These are phyloP conservation scores for Apogon hyalosoma DNA, from an alignment of 2,797 vertebrate genomes.

Conservation along the genomic window DNA sequence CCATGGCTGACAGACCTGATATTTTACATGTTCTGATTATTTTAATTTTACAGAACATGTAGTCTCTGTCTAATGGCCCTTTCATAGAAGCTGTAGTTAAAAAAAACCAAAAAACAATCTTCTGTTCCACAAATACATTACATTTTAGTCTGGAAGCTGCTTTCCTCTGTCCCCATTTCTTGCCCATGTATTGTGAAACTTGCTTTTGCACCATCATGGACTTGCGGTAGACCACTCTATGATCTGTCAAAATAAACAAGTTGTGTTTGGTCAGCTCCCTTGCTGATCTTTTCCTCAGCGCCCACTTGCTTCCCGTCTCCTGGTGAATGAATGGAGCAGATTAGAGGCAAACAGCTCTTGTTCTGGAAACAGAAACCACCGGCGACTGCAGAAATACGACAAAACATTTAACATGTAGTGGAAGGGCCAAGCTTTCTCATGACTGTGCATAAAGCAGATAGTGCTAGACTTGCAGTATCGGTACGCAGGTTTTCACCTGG, in stretches of 20 bases:
- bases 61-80: not conserved
- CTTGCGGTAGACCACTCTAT: conserved; percentile 65
- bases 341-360: conserved; percentile 58
- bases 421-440: conserved; percentile 38
- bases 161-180: conserved; percentile 20
- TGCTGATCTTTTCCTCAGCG: conserved; percentile 43
- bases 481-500: conserved; percentile 1
- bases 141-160: conserved; percentile 36
- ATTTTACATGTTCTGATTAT: not conserved
- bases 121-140: conserved; percentile 22
- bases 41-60: conserved; percentile 1
- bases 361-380: conserved; percentile 53
- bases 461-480: conserved; percentile 20
- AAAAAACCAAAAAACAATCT: not conserved
- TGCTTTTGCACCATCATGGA: conserved; percentile 44
- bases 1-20: not conserved
- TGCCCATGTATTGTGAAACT: conserved; percentile 44
- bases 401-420: conserved; percentile 29
- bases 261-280: conserved; percentile 69
- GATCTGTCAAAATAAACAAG: conserved; percentile 78
- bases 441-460: conserved; percentile 41
- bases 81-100: not conserved
- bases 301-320: conserved; percentile 57
- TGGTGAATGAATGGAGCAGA: conserved; percentile 62
- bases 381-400: conserved; percentile 47